Conservation (phyloP, 30 jellyfish, hydroid and myxozoan genomes). For the Turritopsis rubra region DNA sequence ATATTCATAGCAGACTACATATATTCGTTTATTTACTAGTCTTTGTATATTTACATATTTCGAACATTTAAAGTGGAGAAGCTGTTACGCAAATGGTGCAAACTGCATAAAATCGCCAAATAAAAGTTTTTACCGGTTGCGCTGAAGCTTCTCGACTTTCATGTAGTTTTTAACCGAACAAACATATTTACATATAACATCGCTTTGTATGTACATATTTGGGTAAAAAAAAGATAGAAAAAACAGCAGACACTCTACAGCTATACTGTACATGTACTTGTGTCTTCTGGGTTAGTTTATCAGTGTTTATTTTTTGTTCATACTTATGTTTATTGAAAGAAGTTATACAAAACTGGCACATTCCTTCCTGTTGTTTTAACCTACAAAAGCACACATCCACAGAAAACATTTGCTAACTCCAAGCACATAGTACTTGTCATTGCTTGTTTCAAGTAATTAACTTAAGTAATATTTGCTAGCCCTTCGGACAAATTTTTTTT, state of each 20-base stretch:
- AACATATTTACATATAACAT: not conserved
- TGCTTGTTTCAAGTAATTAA: not conserved
- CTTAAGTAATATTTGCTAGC: not conserved
- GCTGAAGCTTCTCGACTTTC: not conserved
- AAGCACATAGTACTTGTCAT: not conserved
- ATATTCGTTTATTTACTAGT: not conserved
- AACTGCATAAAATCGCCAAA: not conserved
- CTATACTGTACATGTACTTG: too few species aligned
- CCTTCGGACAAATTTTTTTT: not conserved
- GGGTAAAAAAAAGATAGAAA: not conserved
- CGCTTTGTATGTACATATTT: not conserved
- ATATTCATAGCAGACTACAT: not conserved
- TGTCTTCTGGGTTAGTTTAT: not conserved
- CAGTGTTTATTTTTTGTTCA: not conserved
- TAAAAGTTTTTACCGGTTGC: not conserved
- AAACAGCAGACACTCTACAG: not conserved
- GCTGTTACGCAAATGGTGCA: not conserved
- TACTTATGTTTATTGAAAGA: not conserved
- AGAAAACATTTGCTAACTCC: not conserved
- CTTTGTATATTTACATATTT: not conserved
- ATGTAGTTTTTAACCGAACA: not conserved
- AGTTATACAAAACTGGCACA: not conserved
- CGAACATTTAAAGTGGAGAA: not conserved
- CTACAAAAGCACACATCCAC: not conserved
- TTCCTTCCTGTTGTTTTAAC: not conserved